A percentile compares a stretch with the other conserved stretches of the same genome.
Evolutionary conservation across 53 echinoderm and acorn worm genomes (phyloP).

Genomic region (Pentamera pediparva): DNA sequence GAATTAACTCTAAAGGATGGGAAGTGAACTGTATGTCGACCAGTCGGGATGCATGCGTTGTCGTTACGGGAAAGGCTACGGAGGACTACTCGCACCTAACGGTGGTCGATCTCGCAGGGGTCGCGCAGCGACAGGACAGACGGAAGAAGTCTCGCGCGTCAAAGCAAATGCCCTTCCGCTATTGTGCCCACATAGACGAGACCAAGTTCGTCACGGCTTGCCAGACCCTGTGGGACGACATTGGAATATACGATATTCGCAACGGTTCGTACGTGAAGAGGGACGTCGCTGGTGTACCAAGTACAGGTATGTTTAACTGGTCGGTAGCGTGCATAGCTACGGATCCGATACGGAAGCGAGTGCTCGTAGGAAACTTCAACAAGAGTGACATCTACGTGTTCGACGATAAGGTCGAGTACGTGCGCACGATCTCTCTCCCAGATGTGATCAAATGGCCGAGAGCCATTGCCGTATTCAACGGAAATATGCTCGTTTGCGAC

Average conservation of each 20-base stretch:
- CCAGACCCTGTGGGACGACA: neutral
- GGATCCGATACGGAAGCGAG: neutral
- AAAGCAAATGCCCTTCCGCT: neutral
- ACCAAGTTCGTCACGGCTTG: neutral
- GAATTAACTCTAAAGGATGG: neutral
- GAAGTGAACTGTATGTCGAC: neutral
- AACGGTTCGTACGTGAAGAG: neutral
- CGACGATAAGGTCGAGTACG: neutral
- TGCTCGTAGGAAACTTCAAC: neutral
- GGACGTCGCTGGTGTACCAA: neutral
- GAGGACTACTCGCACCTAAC: neutral
- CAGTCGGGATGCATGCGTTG: neutral
- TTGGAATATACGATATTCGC: neutral
- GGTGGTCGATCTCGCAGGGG: neutral
- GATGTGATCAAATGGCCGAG: neutral
- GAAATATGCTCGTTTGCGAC: neutral
- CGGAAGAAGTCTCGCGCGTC: neutral
- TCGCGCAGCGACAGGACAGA: neutral
- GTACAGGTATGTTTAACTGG: neutral
- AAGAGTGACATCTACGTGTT: constrained; percentile 8
- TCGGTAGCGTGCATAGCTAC: neutral
- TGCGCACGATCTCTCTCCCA: neutral
- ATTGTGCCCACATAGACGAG: neutral
- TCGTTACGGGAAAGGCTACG: neutral
- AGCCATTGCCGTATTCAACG: neutral